Percentiles rank a stretch among this genome's conserved stretches.
These are phyloP conservation scores for Lophotis ruficrista DNA, from an alignment of 2,113 vertebrate genomes.

Conservation along the genomic window DNA sequence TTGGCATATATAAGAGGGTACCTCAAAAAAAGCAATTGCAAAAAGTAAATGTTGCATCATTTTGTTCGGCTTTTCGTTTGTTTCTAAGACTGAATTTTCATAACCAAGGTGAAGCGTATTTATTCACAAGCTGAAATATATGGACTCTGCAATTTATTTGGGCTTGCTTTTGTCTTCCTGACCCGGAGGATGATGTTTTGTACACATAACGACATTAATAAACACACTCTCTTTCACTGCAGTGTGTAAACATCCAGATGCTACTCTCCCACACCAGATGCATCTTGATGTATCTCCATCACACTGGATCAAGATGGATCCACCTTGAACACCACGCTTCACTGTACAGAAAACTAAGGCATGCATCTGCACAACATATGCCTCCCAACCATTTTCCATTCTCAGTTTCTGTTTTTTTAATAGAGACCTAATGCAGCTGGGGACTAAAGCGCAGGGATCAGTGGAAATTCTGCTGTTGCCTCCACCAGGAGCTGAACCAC, in stretches of 20 bases:
- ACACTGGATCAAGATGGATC: neutral
- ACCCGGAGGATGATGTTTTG: neutral
- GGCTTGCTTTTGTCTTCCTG: neutral
- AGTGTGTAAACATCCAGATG: neutral
- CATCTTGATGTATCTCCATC: neutral
- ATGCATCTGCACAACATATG: conserved; percentile 21
- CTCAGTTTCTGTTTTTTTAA: neutral
- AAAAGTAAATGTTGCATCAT: neutral
- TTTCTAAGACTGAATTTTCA: neutral
- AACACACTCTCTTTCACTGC: neutral
- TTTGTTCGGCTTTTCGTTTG: neutral
- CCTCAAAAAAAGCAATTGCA: neutral
- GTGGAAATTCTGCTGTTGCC: neutral
- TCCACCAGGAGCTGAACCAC: neutral
- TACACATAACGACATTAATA: neutral
- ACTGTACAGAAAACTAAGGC: neutral
- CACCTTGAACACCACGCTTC: neutral
- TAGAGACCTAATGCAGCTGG: neutral
- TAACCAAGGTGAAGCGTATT: neutral
- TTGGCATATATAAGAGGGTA: neutral
- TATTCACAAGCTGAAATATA: neutral
- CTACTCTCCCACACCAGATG: neutral
- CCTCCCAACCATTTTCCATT: neutral
- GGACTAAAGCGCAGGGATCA: rapidly evolving
- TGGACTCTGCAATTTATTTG: neutral